Percentiles rank a stretch among this genome's conserved stretches.
phyloP scores from a whole-genome alignment of 2,888 invertebrate species.

The Alviniconcha strummeri region DNA sequence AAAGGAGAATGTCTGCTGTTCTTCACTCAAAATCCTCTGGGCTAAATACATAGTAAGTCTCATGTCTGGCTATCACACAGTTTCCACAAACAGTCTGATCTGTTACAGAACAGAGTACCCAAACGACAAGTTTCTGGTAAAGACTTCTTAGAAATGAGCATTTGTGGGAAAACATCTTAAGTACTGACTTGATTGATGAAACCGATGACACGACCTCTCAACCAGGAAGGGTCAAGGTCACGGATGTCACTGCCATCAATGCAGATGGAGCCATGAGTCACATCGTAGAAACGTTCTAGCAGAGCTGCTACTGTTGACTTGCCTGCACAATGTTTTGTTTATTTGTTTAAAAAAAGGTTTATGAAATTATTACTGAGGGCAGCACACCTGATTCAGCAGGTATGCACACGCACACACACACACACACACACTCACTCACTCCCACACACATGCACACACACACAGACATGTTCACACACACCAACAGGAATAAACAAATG shows the following conservation, averaged over 20 bases:
- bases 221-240: constrained; percentile 86
- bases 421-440: neutral
- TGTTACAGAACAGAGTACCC: too few relatives aligned
- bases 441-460: neutral
- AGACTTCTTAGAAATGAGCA: too few relatives aligned
- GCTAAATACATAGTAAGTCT: too few relatives aligned
- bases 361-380: neutral
- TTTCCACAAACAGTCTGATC: too few relatives aligned
- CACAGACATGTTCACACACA: neutral
- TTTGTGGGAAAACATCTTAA: neutral
- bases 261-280: constrained; percentile 82
- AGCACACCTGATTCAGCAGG: neutral
- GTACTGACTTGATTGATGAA: constrained; percentile 85
- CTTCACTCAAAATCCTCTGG: too few relatives aligned
- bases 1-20: too few relatives aligned
- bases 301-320: constrained; percentile 94
- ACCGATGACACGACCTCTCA: constrained; percentile 88
- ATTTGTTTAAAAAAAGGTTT: neutral
- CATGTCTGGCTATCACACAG: too few relatives aligned
- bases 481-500: too few relatives aligned
- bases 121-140: too few relatives aligned
- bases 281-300: constrained; percentile 93
- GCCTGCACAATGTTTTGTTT: constrained; percentile 65
- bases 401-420: neutral
- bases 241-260: constrained; percentile 85